A percentile compares a stretch with the other conserved stretches of the same genome.
These are phyloP conservation scores for Heterocephalus glaber DNA, from an alignment of 2,113 vertebrate genomes.

Conservation along the genomic window DNA sequence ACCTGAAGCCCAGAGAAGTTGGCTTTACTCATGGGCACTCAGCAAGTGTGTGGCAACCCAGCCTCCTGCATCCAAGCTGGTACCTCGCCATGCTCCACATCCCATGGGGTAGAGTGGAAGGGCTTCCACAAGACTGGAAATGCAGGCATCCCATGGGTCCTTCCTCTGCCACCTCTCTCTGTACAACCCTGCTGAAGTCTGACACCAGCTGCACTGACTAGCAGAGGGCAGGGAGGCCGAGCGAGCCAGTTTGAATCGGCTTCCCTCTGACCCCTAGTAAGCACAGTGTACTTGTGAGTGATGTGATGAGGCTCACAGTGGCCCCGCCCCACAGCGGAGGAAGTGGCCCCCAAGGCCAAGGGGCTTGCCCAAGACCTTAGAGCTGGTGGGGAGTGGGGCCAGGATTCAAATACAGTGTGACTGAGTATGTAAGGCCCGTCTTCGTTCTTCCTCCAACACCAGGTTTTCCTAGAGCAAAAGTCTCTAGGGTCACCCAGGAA, in stretches of 20 bases:
- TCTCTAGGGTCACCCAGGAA: background rate
- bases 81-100: background rate
- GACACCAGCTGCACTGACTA: background rate
- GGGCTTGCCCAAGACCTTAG: background rate
- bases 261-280: background rate
- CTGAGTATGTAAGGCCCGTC: background rate
- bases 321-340: background rate
- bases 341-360: background rate
- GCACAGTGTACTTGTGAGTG: rapidly evolving
- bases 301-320: rapidly evolving
- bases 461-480: background rate
- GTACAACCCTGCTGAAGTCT: background rate
- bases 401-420: background rate
- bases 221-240: too few species aligned
- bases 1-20: background rate
- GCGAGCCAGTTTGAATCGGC: rapidly evolving
- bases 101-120: rapidly evolving
- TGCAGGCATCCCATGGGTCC: background rate
- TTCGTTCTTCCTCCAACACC: background rate
- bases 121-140: background rate
- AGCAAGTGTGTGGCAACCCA: too few species aligned
- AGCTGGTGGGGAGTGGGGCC: background rate
- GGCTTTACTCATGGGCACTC: background rate
- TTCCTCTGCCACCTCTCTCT: background rate
- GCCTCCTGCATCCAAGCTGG: too few species aligned